Percentiles rank a stretch among this genome's conserved stretches.
Conservation (phyloP, 2,888 invertebrate genomes). For the Chorisops tibialis region DNA sequence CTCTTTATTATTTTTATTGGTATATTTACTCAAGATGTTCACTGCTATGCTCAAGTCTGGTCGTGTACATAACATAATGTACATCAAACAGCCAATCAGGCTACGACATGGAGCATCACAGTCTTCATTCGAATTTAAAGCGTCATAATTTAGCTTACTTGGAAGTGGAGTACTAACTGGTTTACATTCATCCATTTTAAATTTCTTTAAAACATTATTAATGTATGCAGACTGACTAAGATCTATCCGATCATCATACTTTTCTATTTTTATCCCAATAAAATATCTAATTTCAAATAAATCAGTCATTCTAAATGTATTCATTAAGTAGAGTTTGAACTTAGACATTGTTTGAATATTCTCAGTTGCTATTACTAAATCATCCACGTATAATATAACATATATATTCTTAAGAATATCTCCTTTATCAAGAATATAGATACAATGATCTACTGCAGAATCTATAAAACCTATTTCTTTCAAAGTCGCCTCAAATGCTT, state of each 20-base stretch:
- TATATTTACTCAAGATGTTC: conserved; percentile 29
- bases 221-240: conserved; percentile 33
- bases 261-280: conserved; percentile 33
- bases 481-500: not conserved
- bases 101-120: conserved; percentile 36
- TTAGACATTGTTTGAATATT: conserved; percentile 30
- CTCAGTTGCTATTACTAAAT: conserved; percentile 35
- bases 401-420: conserved; percentile 36
- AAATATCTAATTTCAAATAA: too few species aligned
- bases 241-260: conserved; percentile 25
- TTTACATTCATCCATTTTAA: conserved; percentile 38
- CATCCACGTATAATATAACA: conserved; percentile 36
- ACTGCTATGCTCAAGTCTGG: conserved; percentile 31
- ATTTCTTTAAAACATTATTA: conserved; percentile 36
- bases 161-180: conserved; percentile 35
- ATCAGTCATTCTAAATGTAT: conserved; percentile 35
- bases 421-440: conserved; percentile 35
- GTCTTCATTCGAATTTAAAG: conserved; percentile 35
- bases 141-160: conserved; percentile 37
- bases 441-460: conserved; percentile 32
- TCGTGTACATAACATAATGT: conserved; percentile 34
- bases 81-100: conserved; percentile 36
- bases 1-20: conserved; percentile 36
- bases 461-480: conserved; percentile 29
- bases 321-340: conserved; percentile 35